Conservation (phyloP, 92 coral and sea anemone species). For the Porites cylindrica region DNA sequence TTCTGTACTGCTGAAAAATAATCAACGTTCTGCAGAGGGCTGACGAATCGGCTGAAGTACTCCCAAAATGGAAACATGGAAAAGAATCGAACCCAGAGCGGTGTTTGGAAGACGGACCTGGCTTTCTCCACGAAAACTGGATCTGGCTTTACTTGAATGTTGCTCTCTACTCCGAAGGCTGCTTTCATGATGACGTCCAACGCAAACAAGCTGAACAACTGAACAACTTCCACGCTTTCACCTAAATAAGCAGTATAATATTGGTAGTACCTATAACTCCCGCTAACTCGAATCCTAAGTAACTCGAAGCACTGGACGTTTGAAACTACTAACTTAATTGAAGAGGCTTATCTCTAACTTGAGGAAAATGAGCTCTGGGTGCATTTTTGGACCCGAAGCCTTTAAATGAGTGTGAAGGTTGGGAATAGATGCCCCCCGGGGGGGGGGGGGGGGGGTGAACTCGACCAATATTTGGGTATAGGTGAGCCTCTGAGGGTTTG, state of each 20-base stretch:
- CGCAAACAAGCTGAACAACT: constrained; percentile 63
- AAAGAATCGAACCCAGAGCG: constrained; percentile 53
- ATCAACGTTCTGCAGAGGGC: constrained; percentile 25
- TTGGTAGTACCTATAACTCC: too few species aligned
- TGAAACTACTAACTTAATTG: too few species aligned
- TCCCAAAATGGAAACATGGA: constrained; percentile 73
- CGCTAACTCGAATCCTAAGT: too few species aligned
- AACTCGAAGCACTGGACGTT: too few species aligned
- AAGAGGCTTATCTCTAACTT: too few species aligned
- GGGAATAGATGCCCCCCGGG: too few species aligned
- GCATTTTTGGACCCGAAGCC: too few species aligned
- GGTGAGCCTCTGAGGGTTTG: too few species aligned
- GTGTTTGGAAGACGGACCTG: constrained; percentile 31
- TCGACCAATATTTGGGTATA: too few species aligned
- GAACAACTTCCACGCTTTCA: constrained; percentile 53
- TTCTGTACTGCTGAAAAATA: constrained; percentile 49
- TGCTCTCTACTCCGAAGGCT: constrained; percentile 68
- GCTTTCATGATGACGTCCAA: constrained; percentile 79
- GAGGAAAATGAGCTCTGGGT: too few species aligned
- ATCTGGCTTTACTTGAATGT: constrained; percentile 66
- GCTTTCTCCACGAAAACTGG: constrained; percentile 51
- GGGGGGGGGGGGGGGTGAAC: too few species aligned
- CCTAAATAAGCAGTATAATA: constrained; percentile 23
- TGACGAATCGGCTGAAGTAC: constrained; percentile 33
- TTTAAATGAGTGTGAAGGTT: too few species aligned